Conservation (phyloP, 2,888 invertebrate genomes). For the Perithous albicinctus region DNA sequence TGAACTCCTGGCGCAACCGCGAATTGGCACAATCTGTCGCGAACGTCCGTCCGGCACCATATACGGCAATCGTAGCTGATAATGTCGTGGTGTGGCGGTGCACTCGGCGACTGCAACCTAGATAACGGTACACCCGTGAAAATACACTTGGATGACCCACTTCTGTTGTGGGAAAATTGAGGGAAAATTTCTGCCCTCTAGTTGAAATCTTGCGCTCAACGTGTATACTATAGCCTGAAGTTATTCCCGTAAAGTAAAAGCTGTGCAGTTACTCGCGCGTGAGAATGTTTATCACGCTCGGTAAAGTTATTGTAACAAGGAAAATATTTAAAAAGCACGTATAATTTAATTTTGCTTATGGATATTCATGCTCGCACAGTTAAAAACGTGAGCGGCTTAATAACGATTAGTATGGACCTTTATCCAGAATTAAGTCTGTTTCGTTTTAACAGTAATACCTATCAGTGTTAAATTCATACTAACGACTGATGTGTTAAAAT, state of each 20-base stretch:
- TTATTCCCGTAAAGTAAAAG: background rate
- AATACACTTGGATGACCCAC: slow-evolving; percentile 46
- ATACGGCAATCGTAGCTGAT: slow-evolving; percentile 30
- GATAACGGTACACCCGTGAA: slow-evolving; percentile 46
- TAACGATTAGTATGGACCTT: too few relatives aligned
- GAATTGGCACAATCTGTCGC: slow-evolving; percentile 66
- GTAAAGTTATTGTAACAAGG: background rate
- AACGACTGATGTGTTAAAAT: too few relatives aligned
- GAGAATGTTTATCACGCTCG: background rate
- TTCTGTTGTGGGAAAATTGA: slow-evolving; percentile 24
- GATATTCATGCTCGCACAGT: too few relatives aligned
- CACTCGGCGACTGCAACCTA: slow-evolving; percentile 36
- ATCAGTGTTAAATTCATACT: too few relatives aligned
- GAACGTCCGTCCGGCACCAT: slow-evolving; percentile 51
- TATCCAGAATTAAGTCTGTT: too few relatives aligned
- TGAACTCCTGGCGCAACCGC: slow-evolving; percentile 43
- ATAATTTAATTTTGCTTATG: background rate
- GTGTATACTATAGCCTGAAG: background rate
- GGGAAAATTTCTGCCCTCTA: background rate
- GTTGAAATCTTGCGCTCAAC: background rate
- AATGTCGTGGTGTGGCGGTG: slow-evolving; percentile 37
- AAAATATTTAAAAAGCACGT: background rate
- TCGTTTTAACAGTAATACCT: too few relatives aligned
- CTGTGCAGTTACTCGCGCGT: background rate
- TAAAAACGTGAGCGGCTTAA: too few relatives aligned